Conservation (phyloP, 2,113 vertebrate genomes). For the Pomatorhinus ruficollis region DNA sequence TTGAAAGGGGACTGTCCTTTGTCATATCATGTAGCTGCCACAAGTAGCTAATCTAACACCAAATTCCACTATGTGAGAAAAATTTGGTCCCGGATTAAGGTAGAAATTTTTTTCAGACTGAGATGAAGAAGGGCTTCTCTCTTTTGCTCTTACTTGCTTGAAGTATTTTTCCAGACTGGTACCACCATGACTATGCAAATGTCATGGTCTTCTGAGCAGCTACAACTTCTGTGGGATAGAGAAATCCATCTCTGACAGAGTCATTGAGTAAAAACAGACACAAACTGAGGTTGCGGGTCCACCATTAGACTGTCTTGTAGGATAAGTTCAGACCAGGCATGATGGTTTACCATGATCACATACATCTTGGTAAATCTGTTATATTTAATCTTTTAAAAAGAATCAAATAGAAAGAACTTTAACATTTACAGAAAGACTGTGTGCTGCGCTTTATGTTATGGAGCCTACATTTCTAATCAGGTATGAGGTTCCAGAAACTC, state of each 20-base stretch:
- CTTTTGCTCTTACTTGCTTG: neutral
- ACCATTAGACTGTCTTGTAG: neutral
- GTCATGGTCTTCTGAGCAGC: neutral
- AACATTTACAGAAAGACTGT: neutral
- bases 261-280: neutral
- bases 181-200: neutral
- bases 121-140: neutral
- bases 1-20: neutral
- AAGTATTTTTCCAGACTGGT: neutral
- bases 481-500: neutral
- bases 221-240: neutral
- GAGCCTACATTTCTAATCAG: neutral
- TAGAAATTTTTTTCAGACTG: neutral
- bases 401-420: neutral
- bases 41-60: neutral
- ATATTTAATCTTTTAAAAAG: neutral
- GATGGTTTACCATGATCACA: neutral
- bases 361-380: neutral
- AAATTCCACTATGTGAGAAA: neutral
- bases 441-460: neutral
- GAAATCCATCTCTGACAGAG: neutral
- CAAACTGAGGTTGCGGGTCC: neutral
- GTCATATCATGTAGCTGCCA: neutral
- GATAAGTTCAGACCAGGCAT: neutral
- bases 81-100: neutral